Conservation (phyloP, 1,140 invertebrate genomes). For the Cyclina sinensis region DNA sequence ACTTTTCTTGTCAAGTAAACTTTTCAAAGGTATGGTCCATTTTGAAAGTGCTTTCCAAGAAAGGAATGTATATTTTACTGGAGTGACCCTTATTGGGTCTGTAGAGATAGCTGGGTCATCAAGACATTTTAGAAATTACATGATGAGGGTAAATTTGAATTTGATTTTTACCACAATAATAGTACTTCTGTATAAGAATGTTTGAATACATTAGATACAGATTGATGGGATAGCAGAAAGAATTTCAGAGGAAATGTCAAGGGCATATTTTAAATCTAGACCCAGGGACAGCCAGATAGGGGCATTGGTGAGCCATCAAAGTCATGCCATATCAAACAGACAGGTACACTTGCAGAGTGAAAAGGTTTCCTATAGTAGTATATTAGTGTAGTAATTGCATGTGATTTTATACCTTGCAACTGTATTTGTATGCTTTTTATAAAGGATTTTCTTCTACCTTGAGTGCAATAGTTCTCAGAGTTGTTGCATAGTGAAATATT, state of each 20-base stretch:
- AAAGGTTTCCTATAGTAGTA: no score
- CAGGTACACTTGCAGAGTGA: no score
- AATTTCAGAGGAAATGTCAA: constrained; percentile 91
- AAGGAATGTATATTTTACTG: no score
- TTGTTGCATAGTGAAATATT: neutral
- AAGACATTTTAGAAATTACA: neutral
- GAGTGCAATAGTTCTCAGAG: neutral
- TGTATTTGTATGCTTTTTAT: no score
- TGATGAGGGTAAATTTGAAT: no score
- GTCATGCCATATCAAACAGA: constrained; percentile 91
- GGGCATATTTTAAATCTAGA: constrained; percentile 94
- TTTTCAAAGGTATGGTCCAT: no score
- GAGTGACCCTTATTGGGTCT: neutral
- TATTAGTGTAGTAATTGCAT: no score
- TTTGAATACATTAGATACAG: constrained; percentile 89
- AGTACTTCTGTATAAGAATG: no score
- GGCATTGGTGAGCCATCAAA: constrained; percentile 94
- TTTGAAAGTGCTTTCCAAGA: no score
- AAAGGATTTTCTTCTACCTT: neutral
- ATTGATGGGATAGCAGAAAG: constrained; percentile 95
- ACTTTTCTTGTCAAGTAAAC: no score
- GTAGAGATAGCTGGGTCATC: neutral
- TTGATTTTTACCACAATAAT: no score
- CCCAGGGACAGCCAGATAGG: constrained; percentile 95
- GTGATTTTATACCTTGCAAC: no score